These are phyloP conservation scores for Alca torda DNA, from an alignment of 2,797 vertebrate genomes.

Conservation along the genomic window DNA sequence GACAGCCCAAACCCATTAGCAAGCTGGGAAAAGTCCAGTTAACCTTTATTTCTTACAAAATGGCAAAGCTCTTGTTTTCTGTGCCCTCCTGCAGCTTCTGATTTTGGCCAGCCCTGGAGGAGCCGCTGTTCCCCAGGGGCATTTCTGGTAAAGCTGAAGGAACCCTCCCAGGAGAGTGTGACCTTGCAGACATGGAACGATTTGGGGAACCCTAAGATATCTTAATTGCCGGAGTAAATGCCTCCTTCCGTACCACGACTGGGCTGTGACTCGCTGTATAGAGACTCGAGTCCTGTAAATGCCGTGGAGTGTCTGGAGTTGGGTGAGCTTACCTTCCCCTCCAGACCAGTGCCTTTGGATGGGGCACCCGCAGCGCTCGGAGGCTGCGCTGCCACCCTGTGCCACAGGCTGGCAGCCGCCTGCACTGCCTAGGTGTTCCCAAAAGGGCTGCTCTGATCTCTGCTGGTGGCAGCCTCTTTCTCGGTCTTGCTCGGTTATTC, in stretches of 20 bases:
- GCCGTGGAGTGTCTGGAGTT: fast-evolving
- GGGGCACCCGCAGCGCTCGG: not conserved
- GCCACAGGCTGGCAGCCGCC: not conserved
- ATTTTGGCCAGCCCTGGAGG: not conserved
- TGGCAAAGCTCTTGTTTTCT: not conserved
- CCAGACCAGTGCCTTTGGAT: fast-evolving
- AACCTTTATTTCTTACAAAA: not conserved
- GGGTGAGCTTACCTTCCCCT: fast-evolving
- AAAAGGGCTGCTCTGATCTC: not conserved
- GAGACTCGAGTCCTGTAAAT: fast-evolving
- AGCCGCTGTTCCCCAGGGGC: not conserved
- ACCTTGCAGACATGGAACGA: not conserved
- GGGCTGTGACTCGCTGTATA: not conserved
- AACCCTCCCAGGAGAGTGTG: not conserved
- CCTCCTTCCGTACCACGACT: not conserved
- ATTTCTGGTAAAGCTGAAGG: not conserved
- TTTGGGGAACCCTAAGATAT: not conserved
- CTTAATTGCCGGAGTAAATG: not conserved
- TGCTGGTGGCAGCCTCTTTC: not conserved
- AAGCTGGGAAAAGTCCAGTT: not conserved
- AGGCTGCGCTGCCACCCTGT: not conserved
- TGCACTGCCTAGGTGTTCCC: not conserved
- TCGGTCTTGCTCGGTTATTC: not conserved
- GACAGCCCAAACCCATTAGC: not conserved
- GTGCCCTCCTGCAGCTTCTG: not conserved